A percentile compares a stretch with the other conserved stretches of the same genome.
These are phyloP conservation scores for Atherinosoma microstoma DNA, from an alignment of 2,797 vertebrate genomes.

Conservation along the genomic window DNA sequence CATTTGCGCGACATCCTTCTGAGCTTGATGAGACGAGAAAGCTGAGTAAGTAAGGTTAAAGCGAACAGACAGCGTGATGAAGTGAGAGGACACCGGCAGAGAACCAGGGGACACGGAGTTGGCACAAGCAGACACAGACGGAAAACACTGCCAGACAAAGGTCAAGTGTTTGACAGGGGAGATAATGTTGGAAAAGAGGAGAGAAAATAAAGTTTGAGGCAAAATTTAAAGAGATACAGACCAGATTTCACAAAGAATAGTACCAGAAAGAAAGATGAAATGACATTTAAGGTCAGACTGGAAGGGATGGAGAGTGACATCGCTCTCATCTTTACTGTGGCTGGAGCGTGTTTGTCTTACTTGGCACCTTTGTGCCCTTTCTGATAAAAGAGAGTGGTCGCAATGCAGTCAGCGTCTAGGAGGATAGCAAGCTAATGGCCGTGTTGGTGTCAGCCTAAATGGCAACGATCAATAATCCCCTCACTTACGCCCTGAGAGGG, in stretches of 20 bases:
- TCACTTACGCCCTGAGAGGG: slow-evolving; percentile 36
- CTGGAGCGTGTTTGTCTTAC: slow-evolving; percentile 26
- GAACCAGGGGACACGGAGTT: slow-evolving; percentile 8
- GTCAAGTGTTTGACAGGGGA: slow-evolving; percentile 39
- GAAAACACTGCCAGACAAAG: slow-evolving; percentile 26
- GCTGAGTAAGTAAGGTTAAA: slow-evolving; percentile 17
- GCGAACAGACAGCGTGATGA: slow-evolving; percentile 11
- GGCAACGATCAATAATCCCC: slow-evolving; percentile 64
- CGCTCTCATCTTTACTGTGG: slow-evolving; percentile 21
- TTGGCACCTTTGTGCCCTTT: slow-evolving; percentile 48
- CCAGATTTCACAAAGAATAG: not conserved
- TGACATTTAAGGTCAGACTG: slow-evolving; percentile 3
- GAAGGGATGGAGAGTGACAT: slow-evolving; percentile 30
- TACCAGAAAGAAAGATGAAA: not conserved
- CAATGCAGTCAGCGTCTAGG: slow-evolving; percentile 36
- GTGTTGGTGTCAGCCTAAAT: slow-evolving; percentile 49
- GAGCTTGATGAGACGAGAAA: slow-evolving; percentile 18
- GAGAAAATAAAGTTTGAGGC: not conserved
- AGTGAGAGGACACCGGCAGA: slow-evolving; percentile 38
- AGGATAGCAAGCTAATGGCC: slow-evolving; percentile 51
- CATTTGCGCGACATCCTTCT: not conserved
- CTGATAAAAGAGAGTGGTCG: slow-evolving; percentile 56
- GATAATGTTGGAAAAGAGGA: slow-evolving; percentile 1
- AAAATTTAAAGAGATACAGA: slow-evolving; percentile 3
- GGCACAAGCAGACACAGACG: slow-evolving; percentile 1